phyloP scores from a whole-genome alignment of 2,888 invertebrate genomes.

The Xestia c-nigrum region DNA sequence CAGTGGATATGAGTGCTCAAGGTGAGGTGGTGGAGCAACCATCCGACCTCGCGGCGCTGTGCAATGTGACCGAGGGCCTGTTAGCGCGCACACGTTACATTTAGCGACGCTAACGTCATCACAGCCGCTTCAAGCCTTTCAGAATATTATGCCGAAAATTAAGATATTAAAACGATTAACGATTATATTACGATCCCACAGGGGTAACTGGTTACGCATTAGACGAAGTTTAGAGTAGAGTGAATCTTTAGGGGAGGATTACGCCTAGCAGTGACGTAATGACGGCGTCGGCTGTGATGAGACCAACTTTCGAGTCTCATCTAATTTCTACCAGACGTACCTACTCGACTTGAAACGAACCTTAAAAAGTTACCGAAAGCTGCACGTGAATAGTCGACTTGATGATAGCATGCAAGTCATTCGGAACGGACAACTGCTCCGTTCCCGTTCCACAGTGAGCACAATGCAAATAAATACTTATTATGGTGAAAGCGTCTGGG shows the following conservation, averaged over 20 bases:
- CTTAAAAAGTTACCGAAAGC: neutral
- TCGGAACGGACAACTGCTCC: neutral
- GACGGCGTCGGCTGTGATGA: neutral
- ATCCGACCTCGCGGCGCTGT: conserved; percentile 12
- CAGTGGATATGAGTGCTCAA: neutral
- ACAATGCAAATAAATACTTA: no score
- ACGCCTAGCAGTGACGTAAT: neutral
- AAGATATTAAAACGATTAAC: neutral
- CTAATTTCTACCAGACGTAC: neutral
- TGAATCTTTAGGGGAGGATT: neutral
- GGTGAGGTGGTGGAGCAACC: neutral
- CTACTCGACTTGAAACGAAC: neutral
- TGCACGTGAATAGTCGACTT: neutral
- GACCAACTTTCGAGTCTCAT: neutral
- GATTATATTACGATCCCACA: neutral
- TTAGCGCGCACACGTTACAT: conserved; percentile 41
- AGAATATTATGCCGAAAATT: neutral
- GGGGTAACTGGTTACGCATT: neutral
- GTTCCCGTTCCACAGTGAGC: neutral
- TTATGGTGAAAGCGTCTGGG: no score
- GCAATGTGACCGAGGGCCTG: conserved; percentile 19
- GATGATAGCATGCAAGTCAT: neutral
- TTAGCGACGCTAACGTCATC: conserved; percentile 3
- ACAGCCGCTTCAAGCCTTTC: neutral
- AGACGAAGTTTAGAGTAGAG: neutral